phyloP scores from a whole-genome alignment of 2,888 invertebrate species.

The Latheticus oryzae region DNA sequence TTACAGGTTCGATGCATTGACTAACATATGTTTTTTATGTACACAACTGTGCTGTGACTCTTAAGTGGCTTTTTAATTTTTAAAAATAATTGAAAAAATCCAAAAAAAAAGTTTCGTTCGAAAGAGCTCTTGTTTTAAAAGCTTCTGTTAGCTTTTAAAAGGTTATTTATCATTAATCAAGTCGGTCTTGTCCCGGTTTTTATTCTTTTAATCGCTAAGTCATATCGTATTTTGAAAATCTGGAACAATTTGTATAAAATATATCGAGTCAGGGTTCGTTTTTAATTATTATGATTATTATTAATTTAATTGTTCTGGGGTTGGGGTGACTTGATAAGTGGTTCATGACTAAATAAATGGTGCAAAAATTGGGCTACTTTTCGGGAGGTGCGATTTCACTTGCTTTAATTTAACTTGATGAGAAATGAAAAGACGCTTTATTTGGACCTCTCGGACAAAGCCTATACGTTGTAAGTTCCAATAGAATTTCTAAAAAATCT shows the following conservation, averaged over 20 bases:
- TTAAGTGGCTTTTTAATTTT: slow-evolving; percentile 71
- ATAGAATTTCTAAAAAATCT: slow-evolving; percentile 63
- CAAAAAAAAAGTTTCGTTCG: slow-evolving; percentile 59
- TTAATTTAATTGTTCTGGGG: slow-evolving; percentile 10
- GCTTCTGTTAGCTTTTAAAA: slow-evolving; percentile 59
- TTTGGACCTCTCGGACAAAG: slow-evolving; percentile 57
- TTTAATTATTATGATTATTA: slow-evolving; percentile 5
- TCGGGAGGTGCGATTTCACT: slow-evolving; percentile 43
- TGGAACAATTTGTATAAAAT: slow-evolving; percentile 27
- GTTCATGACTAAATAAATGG: slow-evolving; percentile 43
- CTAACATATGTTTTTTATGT: slow-evolving; percentile 66
- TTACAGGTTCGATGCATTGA: slow-evolving; percentile 56
- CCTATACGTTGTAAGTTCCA: slow-evolving; percentile 62
- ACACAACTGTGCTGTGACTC: slow-evolving; percentile 71
- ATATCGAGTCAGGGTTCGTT: slow-evolving; percentile 25
- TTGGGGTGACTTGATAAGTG: slow-evolving; percentile 40
- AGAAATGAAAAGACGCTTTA: slow-evolving; percentile 59
- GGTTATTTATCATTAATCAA: slow-evolving; percentile 52
- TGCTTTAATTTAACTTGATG: slow-evolving; percentile 40
- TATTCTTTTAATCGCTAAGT: slow-evolving; percentile 42
- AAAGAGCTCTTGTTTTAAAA: slow-evolving; percentile 60
- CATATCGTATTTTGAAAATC: slow-evolving; percentile 52
- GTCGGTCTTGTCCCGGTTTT: slow-evolving; percentile 42
- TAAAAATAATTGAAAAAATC: slow-evolving; percentile 61
- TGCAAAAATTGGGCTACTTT: slow-evolving; percentile 44